A percentile compares a stretch with the other conserved stretches of the same genome.
Conservation (phyloP, 2,888 invertebrate genomes). For the Sericinus montela region DNA sequence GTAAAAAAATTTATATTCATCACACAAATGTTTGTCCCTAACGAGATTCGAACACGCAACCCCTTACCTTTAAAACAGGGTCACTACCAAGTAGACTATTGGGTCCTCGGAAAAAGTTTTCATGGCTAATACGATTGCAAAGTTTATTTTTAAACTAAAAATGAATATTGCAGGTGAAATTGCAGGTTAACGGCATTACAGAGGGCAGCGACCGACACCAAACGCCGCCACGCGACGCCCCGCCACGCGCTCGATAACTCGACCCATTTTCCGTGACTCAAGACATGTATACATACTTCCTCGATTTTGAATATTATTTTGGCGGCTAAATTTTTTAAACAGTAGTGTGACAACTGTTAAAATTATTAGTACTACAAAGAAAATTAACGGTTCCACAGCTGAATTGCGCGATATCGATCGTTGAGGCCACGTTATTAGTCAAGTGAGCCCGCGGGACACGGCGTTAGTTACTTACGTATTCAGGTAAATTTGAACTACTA, state of each 20-base stretch:
- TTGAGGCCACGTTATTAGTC: constrained; percentile 37
- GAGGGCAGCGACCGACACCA: constrained; percentile 26
- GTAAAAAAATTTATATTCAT: too few species aligned
- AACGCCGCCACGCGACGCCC: constrained; percentile 22
- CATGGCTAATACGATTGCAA: not conserved
- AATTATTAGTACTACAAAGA: too few species aligned
- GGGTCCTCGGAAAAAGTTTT: too few species aligned
- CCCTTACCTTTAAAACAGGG: too few species aligned
- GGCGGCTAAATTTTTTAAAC: too few species aligned
- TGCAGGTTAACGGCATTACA: constrained; percentile 21
- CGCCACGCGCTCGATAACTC: constrained; percentile 30
- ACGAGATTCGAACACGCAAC: too few species aligned
- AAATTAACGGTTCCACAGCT: constrained; percentile 28
- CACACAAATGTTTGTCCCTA: too few species aligned
- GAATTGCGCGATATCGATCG: constrained; percentile 32
- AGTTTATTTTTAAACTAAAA: not conserved
- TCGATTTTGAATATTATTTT: too few species aligned
- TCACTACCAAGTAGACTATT: too few species aligned
- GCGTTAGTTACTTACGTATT: not conserved
- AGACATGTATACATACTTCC: constrained; percentile 4
- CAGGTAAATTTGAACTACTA: too few species aligned
- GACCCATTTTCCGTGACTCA: constrained; percentile 27
- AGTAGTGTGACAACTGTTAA: too few species aligned
- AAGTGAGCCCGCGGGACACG: constrained; percentile 30
- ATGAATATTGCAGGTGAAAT: constrained; percentile 13